Base-by-base conservation (phyloP, 2,888 invertebrate species). In the Hermodice carunculata region DNA sequence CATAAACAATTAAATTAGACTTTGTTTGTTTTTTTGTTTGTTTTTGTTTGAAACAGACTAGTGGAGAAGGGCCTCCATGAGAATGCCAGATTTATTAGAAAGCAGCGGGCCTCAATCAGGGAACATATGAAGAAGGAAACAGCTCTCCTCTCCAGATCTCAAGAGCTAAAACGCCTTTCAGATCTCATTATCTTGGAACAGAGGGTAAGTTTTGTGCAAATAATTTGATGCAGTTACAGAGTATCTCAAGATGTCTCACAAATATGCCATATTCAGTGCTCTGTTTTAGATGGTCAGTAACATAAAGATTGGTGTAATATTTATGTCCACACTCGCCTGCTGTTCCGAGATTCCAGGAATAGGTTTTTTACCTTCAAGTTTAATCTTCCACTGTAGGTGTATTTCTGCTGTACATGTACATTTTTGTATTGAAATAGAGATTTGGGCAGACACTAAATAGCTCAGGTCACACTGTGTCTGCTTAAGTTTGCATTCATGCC, bases 121-220 rank as follows among this genome's bases (percentile, higher is more conserved):
- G 74, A 78, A 40, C 75, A 78, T 65, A 57, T 71, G 37, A 59
- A 69, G 5, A 74, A 73, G 63, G 77, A 83, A 66, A 66, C 72
- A 1, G 66, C 77, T 0, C 70, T 84, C 4, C 67, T 84, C 43
- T 52, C 77, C n/a, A 80, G 81, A 57, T 76, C 78, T 1, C 71
- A 73, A 51, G 81, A 83, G 62, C 80, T 84, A 28, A 83, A 81
- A 65, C 68, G 80, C 32, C 72, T 84, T 17, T 77, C 80, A 68
- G 81, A 84, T 48, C 77, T 84, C 11, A 76, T 84, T 26, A 78
- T 83, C 52, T 69, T 84, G 42, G 83, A 83, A 65, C 80, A 78
- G 42, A 76, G 76, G 72, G 82, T 83, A 66, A 67, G 76, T 51
- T 19, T 24, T 31, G 17, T 26, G 6, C 28, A 4, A 42, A 37